These are phyloP conservation scores for Drosophila novamexicana DNA, from an alignment of 1,140 invertebrate species.

Conservation along the genomic window DNA sequence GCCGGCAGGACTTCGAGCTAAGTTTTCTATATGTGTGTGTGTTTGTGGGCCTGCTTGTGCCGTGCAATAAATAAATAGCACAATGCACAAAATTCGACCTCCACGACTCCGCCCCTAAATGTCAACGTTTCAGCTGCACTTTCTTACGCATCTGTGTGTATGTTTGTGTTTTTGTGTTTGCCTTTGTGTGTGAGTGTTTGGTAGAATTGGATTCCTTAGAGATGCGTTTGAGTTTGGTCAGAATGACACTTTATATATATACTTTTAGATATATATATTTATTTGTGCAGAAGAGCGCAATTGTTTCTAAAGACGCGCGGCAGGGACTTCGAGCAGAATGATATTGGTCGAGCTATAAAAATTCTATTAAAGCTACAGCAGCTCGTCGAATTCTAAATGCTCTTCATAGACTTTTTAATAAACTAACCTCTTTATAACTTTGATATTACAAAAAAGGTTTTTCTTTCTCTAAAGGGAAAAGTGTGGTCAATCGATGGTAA, in stretches of 20 bases:
- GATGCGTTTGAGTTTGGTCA: slow-evolving; percentile 26
- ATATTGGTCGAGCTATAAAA: slow-evolving; percentile 19
- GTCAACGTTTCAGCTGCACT: slow-evolving; percentile 53
- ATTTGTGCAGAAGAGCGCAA: slow-evolving; percentile 77
- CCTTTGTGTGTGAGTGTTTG: slow-evolving; percentile 11
- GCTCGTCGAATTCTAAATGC: background rate
- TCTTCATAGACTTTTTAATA: background rate
- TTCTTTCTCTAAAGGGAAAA: no score
- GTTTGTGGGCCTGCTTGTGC: slow-evolving; percentile 9
- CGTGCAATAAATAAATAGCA: slow-evolving; percentile 77
- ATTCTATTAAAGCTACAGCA: background rate
- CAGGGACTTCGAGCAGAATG: slow-evolving; percentile 61
- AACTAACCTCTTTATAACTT: no score
- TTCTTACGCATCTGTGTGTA: slow-evolving; percentile 7
- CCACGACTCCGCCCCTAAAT: slow-evolving; percentile 16
- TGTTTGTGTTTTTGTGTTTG: slow-evolving; percentile 29
- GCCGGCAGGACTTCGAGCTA: slow-evolving; percentile 21
- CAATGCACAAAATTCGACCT: slow-evolving; percentile 65
- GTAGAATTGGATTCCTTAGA: slow-evolving; percentile 50
- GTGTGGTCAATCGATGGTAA: no score
- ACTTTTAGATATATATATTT: slow-evolving; percentile 55
- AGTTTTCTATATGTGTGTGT: slow-evolving; percentile 56
- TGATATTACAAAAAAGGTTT: no score
- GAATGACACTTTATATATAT: slow-evolving; percentile 28
- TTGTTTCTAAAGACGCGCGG: slow-evolving; percentile 71